Evolutionary conservation across 2,797 vertebrate genomes (phyloP).

Genomic region (Premnoplex brunnescens): DNA sequence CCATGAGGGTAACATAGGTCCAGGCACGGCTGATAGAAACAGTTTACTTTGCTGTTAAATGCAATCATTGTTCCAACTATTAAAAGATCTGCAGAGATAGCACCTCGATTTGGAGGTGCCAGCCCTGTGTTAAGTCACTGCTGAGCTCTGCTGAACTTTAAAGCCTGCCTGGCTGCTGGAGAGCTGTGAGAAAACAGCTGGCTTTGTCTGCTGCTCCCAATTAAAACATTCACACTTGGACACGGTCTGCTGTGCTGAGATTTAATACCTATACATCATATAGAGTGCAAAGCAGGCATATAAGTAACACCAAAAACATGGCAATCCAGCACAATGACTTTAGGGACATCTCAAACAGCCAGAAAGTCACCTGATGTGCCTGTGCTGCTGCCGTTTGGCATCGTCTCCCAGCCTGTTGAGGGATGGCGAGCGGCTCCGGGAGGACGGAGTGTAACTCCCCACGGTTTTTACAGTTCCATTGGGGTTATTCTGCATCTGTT

Average conservation of each 20-base stretch:
- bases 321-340: neutral
- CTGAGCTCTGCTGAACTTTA: neutral
- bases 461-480: slow-evolving; percentile 89
- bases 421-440: slow-evolving; percentile 90
- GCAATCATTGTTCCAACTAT: neutral
- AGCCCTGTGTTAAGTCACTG: neutral
- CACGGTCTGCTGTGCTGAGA: neutral
- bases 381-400: slow-evolving; percentile 77
- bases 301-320: neutral
- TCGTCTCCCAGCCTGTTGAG: slow-evolving; percentile 92
- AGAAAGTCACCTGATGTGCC: slow-evolving; percentile 77
- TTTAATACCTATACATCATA: neutral
- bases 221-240: neutral
- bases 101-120: neutral
- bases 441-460: slow-evolving; percentile 82
- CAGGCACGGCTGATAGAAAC: neutral
- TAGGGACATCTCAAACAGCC: neutral
- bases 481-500: slow-evolving; percentile 89
- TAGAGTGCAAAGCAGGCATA: neutral
- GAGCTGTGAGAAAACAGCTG: neutral
- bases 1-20: neutral
- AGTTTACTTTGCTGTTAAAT: neutral
- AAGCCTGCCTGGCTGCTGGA: neutral
- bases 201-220: neutral
- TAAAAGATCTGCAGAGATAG: neutral